These are phyloP conservation scores for Coleophora flavipennella DNA, from an alignment of 2,888 invertebrate species.

Conservation along the genomic window DNA sequence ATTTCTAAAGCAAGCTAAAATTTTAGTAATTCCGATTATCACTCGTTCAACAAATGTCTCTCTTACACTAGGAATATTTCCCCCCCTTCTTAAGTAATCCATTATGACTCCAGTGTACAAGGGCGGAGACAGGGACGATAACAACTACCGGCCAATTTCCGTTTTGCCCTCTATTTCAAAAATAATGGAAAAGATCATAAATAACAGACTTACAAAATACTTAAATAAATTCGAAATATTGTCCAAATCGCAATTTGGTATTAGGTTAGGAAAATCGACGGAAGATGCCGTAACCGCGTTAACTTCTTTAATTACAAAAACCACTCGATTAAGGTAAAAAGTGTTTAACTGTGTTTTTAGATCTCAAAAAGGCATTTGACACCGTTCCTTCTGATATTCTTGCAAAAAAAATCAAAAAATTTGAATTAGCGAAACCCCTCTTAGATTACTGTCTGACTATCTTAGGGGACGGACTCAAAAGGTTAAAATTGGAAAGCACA, in stretches of 20 bases:
- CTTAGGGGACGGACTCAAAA: too few relatives aligned
- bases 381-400: too few relatives aligned
- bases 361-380: neutral
- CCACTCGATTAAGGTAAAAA: neutral
- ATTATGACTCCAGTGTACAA: neutral
- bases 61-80: too few relatives aligned
- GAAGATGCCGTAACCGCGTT: neutral
- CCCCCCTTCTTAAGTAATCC: neutral
- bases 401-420: too few relatives aligned
- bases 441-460: too few relatives aligned
- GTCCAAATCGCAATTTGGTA: neutral
- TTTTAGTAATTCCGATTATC: too few relatives aligned
- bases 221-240: neutral
- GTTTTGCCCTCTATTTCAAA: neutral
- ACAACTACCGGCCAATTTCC: neutral
- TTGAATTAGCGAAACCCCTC: too few relatives aligned
- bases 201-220: neutral
- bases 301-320: neutral
- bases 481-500: too few relatives aligned
- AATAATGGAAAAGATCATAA: neutral
- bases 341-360: neutral
- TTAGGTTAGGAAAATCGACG: neutral
- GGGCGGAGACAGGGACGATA: neutral
- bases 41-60: too few relatives aligned
- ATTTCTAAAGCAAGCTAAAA: conserved; percentile 1